These are phyloP conservation scores for Leptonema lineaticorne DNA, from an alignment of 1,140 invertebrate species.

Conservation along the genomic window DNA sequence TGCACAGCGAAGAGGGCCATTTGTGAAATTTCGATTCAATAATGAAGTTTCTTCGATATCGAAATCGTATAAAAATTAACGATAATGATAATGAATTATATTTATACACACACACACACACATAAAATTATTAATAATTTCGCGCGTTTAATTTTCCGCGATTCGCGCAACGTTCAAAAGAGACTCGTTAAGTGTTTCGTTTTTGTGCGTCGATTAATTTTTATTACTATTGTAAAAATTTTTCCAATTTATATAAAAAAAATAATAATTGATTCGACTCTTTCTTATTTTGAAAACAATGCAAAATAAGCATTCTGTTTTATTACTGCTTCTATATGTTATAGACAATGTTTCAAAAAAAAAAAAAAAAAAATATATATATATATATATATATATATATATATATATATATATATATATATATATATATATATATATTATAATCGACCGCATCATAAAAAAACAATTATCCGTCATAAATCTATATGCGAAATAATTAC, in stretches of 20 bases:
- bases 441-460: too few relatives aligned
- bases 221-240: constrained; percentile 1
- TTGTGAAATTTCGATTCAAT: neutral
- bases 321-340: too few relatives aligned
- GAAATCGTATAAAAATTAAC: neutral
- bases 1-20: neutral
- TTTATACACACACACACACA: neutral
- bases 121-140: neutral
- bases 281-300: too few relatives aligned
- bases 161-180: neutral
- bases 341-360: neutral
- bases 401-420: neutral
- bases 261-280: too few relatives aligned
- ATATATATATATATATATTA: neutral
- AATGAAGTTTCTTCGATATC: too few relatives aligned
- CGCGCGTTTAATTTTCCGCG: too few relatives aligned
- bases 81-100: neutral
- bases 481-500: too few relatives aligned
- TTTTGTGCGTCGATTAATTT: neutral
- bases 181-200: neutral
- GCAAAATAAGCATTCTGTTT: too few relatives aligned
- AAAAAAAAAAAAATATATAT: neutral
- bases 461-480: too few relatives aligned
- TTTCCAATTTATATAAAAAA: too few relatives aligned
- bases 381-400: neutral